Evolutionary conservation across 2,888 invertebrate genomes (phyloP).

Genomic region (Caenorhabditis sp.): DNA sequence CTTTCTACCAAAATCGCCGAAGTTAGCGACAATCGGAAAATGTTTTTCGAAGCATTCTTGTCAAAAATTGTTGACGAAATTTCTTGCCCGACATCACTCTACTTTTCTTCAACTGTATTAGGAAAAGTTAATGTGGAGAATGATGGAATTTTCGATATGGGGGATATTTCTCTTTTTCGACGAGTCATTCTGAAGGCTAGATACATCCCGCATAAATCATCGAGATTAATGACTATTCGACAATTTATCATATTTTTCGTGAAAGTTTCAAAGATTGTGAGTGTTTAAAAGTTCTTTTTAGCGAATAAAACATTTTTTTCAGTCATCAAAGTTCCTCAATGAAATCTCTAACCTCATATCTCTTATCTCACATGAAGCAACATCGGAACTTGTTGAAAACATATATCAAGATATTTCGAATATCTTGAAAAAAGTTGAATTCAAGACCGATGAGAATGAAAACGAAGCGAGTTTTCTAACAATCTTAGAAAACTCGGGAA

Average conservation of each 20-base stretch:
- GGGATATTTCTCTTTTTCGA: constrained; percentile 21
- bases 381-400: not conserved
- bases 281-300: not conserved
- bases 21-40: not conserved
- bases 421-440: not conserved
- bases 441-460: not conserved
- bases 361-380: constrained; percentile 14
- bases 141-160: constrained; percentile 8
- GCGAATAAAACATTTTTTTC: not conserved
- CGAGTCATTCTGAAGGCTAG: constrained; percentile 12
- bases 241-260: constrained; percentile 27
- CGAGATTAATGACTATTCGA: constrained; percentile 24
- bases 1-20: not conserved
- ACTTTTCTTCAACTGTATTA: constrained; percentile 27
- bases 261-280: constrained; percentile 12
- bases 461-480: not conserved
- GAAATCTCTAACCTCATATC: constrained; percentile 19
- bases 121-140: not conserved
- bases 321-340: constrained; percentile 7
- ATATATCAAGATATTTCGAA: constrained; percentile 1
- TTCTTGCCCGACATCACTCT: constrained; percentile 42
- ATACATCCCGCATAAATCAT: constrained; percentile 34
- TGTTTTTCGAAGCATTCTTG: not conserved
- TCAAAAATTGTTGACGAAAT: constrained; percentile 4
- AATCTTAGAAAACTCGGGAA: not conserved